Evolutionary conservation across 2,888 invertebrate genomes (phyloP).

Genomic region (Callimorpha dominula): DNA sequence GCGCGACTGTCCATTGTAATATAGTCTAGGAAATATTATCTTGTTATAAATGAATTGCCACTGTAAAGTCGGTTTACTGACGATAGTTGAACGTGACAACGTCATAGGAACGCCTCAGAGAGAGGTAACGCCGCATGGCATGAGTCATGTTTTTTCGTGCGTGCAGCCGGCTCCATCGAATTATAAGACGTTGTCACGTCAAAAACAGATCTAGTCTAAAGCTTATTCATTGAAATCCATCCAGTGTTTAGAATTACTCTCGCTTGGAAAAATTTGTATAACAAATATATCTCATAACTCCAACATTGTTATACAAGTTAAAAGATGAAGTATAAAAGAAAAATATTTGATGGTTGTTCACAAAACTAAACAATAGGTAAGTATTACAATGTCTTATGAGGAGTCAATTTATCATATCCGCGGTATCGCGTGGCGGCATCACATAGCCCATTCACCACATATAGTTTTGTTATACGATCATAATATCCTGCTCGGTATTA

Average conservation of each 20-base stretch:
- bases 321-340: neutral
- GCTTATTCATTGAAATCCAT: neutral
- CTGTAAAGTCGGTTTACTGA: too few relatives aligned
- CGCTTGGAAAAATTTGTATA: too few relatives aligned
- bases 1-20: too few relatives aligned
- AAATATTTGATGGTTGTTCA: constrained; percentile 5
- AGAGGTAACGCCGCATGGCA: too few relatives aligned
- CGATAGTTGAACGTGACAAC: too few relatives aligned
- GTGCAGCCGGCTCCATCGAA: too few relatives aligned
- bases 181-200: too few relatives aligned
- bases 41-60: too few relatives aligned
- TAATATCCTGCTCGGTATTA: constrained; percentile 79
- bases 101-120: too few relatives aligned
- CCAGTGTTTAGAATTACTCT: neutral
- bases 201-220: too few relatives aligned
- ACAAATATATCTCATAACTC: neutral
- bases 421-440: constrained; percentile 59
- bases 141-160: too few relatives aligned
- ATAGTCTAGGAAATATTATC: too few relatives aligned
- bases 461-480: constrained; percentile 82
- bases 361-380: constrained; percentile 51
- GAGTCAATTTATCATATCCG: constrained; percentile 54
- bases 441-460: constrained; percentile 69
- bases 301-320: neutral
- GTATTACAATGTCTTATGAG: constrained; percentile 47